phyloP scores from a whole-genome alignment of 2,113 vertebrate genomes.

The Petrocephalus zakoni region DNA sequence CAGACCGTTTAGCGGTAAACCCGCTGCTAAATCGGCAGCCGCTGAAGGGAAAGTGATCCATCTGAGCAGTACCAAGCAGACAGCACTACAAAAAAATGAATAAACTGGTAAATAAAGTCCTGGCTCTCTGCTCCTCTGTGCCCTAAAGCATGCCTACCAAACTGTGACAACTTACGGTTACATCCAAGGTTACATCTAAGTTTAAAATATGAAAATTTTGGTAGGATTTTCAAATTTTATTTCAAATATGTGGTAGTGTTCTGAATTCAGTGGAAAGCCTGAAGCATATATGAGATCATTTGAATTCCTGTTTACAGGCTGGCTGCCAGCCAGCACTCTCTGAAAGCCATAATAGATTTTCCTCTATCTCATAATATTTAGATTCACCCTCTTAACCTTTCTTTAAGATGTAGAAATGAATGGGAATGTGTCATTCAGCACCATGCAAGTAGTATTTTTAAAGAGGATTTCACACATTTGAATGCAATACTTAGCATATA shows the following conservation, averaged over 20 bases:
- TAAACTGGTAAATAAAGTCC: not conserved
- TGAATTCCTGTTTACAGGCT: not conserved
- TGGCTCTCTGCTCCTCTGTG: not conserved
- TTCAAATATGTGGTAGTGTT: not conserved
- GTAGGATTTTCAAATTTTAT: not conserved
- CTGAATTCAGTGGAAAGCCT: not conserved
- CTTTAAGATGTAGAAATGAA: conserved; percentile 1
- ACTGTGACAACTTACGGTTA: not conserved
- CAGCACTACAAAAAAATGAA: not conserved
- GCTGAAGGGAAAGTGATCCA: not conserved
- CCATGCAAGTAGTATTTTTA: not conserved
- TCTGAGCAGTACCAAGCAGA: not conserved
- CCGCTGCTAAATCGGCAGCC: not conserved
- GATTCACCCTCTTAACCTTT: conserved; percentile 13
- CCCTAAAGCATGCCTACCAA: not conserved
- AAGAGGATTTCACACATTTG: not conserved
- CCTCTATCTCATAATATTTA: conserved; percentile 7
- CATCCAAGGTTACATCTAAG: not conserved
- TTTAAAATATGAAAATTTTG: not conserved
- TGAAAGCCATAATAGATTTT: conserved; percentile 5
- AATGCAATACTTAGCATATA: not conserved
- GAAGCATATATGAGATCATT: not conserved
- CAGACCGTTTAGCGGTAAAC: not conserved
- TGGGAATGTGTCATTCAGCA: not conserved
- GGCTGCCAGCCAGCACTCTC: not conserved